Percentiles rank a stretch among this genome's conserved stretches.
Evolutionary conservation across 2,888 invertebrate genomes (phyloP).

Genomic region (Ophion ellenae): DNA sequence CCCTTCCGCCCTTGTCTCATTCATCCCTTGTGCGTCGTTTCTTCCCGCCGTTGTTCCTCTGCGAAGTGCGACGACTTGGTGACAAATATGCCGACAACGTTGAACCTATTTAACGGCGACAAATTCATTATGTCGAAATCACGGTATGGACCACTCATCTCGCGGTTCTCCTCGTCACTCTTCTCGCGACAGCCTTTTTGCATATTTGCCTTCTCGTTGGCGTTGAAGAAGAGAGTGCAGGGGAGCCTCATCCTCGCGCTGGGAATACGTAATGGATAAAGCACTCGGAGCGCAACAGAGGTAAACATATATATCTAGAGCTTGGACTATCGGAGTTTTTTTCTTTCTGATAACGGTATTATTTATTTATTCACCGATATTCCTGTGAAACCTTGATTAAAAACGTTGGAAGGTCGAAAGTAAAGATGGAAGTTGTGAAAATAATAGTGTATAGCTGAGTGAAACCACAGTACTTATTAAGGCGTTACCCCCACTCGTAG

Average conservation of each 20-base stretch:
- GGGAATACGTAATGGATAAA: slow-evolving; percentile 50
- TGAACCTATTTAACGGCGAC: background rate
- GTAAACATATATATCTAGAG: slow-evolving; percentile 8
- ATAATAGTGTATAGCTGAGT: too few relatives aligned
- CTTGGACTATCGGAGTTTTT: too few relatives aligned
- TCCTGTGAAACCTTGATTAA: too few relatives aligned
- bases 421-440: too few relatives aligned
- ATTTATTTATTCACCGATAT: too few relatives aligned
- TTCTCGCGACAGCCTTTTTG: background rate
- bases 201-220: background rate
- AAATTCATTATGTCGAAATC: background rate
- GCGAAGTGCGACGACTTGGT: background rate
- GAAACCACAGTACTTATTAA: too few relatives aligned
- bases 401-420: too few relatives aligned
- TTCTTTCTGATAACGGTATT: too few relatives aligned
- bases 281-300: slow-evolving; percentile 21
- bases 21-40: background rate
- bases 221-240: slow-evolving; percentile 2
- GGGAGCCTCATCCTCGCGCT: slow-evolving; percentile 11
- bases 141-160: background rate
- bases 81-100: background rate
- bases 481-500: too few relatives aligned
- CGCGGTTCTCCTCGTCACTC: background rate
- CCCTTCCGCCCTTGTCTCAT: too few relatives aligned
- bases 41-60: background rate